These are phyloP conservation scores for Forbesichthys agassizii DNA, from an alignment of 2,113 vertebrate genomes.

Conservation along the genomic window DNA sequence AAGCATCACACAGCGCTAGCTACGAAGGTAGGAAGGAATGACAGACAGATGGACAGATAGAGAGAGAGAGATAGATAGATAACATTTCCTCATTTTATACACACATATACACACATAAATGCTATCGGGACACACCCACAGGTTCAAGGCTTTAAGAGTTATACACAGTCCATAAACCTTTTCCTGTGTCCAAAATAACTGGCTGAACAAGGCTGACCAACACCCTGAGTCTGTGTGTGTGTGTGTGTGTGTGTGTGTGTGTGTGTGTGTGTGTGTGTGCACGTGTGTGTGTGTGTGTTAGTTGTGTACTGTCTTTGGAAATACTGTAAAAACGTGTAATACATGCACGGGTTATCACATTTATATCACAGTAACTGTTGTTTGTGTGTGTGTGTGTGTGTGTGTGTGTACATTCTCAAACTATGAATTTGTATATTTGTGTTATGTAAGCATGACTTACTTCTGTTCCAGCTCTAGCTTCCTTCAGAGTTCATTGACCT, in stretches of 20 bases:
- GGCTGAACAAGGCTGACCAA: constrained; percentile 40
- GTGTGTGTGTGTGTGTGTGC: constrained; percentile 22
- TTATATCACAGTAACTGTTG: neutral
- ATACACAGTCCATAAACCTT: constrained; percentile 69
- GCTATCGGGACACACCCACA: constrained; percentile 31
- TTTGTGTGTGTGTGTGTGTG: constrained; percentile 13
- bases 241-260: neutral
- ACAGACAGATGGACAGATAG: neutral
- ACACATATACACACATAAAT: constrained; percentile 20
- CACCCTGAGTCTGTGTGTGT: constrained; percentile 13
- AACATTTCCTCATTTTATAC: too few species aligned
- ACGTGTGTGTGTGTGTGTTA: constrained; percentile 2
- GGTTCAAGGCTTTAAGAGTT: constrained; percentile 60
- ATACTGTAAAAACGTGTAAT: neutral
- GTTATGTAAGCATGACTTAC: constrained; percentile 67
- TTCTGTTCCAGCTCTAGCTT: constrained; percentile 43
- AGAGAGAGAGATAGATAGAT: neutral
- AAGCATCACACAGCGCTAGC: neutral
- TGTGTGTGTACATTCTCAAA: neutral
- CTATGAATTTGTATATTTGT: neutral
- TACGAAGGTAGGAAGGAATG: neutral
- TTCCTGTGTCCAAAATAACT: constrained; percentile 79
- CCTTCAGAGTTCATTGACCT: constrained; percentile 54
- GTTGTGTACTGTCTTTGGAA: too few species aligned
- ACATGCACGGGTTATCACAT: neutral